Evolutionary conservation across 1,140 invertebrate species (phyloP).

Genomic region (Globodera rostochiensis): DNA sequence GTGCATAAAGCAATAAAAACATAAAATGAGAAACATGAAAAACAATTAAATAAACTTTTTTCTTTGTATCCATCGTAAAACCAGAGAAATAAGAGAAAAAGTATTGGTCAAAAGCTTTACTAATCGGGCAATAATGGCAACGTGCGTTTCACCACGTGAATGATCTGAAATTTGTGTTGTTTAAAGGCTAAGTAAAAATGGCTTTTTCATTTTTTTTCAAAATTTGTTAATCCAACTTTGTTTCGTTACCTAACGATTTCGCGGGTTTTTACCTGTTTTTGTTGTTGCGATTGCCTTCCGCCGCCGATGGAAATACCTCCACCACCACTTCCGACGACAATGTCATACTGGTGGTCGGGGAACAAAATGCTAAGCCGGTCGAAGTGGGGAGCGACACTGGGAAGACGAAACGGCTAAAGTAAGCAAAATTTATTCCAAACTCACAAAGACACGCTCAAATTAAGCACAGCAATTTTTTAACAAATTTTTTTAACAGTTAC

Average conservation of each 20-base stretch:
- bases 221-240: neutral
- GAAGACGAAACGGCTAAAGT: no score
- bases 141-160: constrained; percentile 12
- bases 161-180: neutral
- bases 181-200: neutral
- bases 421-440: no score
- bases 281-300: constrained; percentile 4
- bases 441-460: no score
- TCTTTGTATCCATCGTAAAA: no score
- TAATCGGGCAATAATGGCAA: neutral
- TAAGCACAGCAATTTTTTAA: no score
- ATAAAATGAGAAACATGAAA: neutral
- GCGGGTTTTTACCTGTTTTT: neutral
- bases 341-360: constrained; percentile 5
- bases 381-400: neutral
- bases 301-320: neutral
- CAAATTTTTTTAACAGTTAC: no score
- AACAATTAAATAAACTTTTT: no score
- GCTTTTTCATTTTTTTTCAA: neutral
- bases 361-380: neutral
- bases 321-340: neutral
- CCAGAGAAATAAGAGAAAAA: no score
- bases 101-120: neutral
- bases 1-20: neutral
- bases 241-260: neutral